Evolutionary conservation across 2,888 invertebrate species (phyloP).

Genomic region (Lutraria lutraria): DNA sequence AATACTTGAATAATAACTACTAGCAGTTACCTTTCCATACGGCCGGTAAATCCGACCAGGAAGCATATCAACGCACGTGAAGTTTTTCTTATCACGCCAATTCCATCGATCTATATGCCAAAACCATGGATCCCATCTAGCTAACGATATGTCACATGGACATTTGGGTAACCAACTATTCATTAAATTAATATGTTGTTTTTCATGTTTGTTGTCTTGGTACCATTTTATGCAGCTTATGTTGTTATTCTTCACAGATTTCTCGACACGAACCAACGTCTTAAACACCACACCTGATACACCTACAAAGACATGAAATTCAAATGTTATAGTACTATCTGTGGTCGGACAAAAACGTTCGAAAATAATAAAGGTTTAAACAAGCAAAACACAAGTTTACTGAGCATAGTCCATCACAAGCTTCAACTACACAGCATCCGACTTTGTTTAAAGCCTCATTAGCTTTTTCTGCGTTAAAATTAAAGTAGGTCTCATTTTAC

Average conservation of each 20-base stretch:
- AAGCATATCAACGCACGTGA: slow-evolving; percentile 36
- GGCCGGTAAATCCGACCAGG: slow-evolving; percentile 24
- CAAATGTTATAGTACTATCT: too few relatives aligned
- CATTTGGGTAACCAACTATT: slow-evolving; percentile 34
- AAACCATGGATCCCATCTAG: slow-evolving; percentile 56
- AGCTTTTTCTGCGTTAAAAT: too few relatives aligned
- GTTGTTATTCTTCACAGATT: neutral
- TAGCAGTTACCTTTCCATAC: slow-evolving; percentile 42
- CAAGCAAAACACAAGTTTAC: too few relatives aligned
- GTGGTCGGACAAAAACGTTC: too few relatives aligned
- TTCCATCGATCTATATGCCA: slow-evolving; percentile 29
- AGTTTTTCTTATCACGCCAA: neutral
- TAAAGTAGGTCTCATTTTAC: too few relatives aligned
- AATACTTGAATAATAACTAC: neutral
- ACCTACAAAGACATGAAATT: neutral
- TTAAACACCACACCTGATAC: slow-evolving; percentile 38
- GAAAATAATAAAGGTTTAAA: too few relatives aligned
- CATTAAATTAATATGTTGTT: neutral
- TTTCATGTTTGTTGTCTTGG: slow-evolving; percentile 18
- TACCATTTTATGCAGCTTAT: slow-evolving; percentile 47
- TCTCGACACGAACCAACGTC: neutral
- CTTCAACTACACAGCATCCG: too few relatives aligned
- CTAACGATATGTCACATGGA: slow-evolving; percentile 50
- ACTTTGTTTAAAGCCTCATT: too few relatives aligned
- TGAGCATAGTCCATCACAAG: too few relatives aligned